These are phyloP conservation scores for Geotrypetes seraphini DNA, from an alignment of 2,797 vertebrate genomes.

Conservation along the genomic window DNA sequence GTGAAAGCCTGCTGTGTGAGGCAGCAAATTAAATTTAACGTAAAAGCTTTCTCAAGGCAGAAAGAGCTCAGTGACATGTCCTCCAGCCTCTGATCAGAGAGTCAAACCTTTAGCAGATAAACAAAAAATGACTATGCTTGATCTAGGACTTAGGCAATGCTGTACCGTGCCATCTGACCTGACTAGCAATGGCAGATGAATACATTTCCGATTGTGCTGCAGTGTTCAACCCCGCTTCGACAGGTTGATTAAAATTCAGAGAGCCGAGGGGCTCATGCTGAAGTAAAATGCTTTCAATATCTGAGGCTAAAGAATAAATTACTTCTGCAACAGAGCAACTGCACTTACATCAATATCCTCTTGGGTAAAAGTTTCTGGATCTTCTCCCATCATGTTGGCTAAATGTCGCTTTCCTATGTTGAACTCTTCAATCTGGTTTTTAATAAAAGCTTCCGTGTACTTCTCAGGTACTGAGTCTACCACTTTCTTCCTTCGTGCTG, in stretches of 20 bases:
- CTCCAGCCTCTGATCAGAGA: slow-evolving; percentile 29
- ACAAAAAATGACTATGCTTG: slow-evolving; percentile 27
- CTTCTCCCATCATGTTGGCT: slow-evolving; percentile 98
- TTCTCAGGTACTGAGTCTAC: slow-evolving; percentile 57
- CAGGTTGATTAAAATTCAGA: slow-evolving; percentile 53
- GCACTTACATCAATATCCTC: slow-evolving; percentile 84
- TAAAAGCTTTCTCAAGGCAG: slow-evolving; percentile 16
- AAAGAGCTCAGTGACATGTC: slow-evolving; percentile 26
- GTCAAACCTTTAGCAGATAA: no score
- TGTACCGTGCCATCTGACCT: slow-evolving; percentile 26
- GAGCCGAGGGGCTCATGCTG: slow-evolving; percentile 35
- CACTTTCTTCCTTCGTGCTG: slow-evolving; percentile 55
- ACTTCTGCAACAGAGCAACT: slow-evolving; percentile 41
- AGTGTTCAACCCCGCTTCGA: slow-evolving; percentile 39
- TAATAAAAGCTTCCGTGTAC: slow-evolving; percentile 75
- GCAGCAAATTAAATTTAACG: slow-evolving; percentile 25
- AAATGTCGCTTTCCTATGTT: slow-evolving; percentile 86
- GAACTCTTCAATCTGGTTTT: slow-evolving; percentile 89
- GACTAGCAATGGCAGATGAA: slow-evolving; percentile 17
- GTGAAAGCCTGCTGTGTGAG: slow-evolving; percentile 24
- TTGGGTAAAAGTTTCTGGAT: slow-evolving; percentile 85
- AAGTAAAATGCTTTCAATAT: slow-evolving; percentile 44
- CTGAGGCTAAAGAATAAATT: slow-evolving; percentile 45
- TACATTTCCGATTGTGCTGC: slow-evolving; percentile 20
- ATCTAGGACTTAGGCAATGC: slow-evolving; percentile 9